Percentiles rank a stretch among this genome's conserved stretches.
phyloP scores from a whole-genome alignment of 2,888 invertebrate species.

The Tetragonula carbonaria region DNA sequence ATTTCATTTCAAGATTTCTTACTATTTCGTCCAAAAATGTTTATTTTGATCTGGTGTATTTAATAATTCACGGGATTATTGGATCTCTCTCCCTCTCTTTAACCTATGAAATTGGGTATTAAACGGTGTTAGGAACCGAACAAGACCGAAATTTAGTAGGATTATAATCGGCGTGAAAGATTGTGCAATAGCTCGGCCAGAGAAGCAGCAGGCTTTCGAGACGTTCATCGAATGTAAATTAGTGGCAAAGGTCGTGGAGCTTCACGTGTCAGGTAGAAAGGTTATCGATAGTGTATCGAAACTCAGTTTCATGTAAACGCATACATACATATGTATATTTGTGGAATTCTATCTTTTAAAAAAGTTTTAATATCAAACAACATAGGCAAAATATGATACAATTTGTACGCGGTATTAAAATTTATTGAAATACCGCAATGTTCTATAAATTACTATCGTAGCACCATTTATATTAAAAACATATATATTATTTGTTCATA shows the following conservation, averaged over 20 bases:
- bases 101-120: conserved; percentile 39
- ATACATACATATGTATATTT: neutral
- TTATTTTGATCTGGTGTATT: conserved; percentile 19
- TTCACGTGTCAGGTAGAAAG: conserved; percentile 20
- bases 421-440: neutral
- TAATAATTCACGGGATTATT: conserved; percentile 29
- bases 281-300: conserved; percentile 29
- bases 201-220: conserved; percentile 33
- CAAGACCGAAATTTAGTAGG: conserved; percentile 50
- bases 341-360: neutral
- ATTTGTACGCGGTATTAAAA: neutral
- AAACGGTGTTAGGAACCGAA: conserved; percentile 36
- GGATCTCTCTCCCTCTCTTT: neutral
- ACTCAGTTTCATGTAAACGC: conserved; percentile 1
- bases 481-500: neutral
- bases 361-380: neutral
- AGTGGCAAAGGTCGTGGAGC: conserved; percentile 34
- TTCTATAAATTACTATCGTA: neutral
- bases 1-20: neutral
- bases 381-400: no score
- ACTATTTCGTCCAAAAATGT: neutral
- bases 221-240: conserved; percentile 61
- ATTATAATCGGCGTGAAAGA: conserved; percentile 50
- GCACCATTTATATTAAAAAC: neutral
- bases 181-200: conserved; percentile 38